phyloP scores from a whole-genome alignment of 2,797 vertebrate genomes.

The Microctenopoma lineatum region DNA sequence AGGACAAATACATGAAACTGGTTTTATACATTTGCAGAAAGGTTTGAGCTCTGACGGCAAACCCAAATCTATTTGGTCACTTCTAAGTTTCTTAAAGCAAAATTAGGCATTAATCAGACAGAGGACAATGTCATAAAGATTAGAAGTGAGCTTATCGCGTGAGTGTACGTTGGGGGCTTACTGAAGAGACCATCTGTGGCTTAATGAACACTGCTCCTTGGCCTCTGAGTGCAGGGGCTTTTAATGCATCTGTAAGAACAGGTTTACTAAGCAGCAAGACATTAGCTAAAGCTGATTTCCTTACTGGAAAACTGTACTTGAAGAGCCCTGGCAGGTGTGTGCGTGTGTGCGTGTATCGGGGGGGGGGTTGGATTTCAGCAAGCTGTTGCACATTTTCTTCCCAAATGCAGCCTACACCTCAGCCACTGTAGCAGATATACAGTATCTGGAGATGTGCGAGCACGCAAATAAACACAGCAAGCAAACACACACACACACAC shows the following conservation, averaged over 20 bases:
- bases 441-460: conserved; percentile 40
- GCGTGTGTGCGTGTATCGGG: conserved; percentile 43
- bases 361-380: conserved; percentile 72
- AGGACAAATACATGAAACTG: neutral
- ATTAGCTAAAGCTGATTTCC: conserved; percentile 87
- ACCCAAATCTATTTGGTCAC: conserved; percentile 2
- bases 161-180: conserved; percentile 76
- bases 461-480: neutral
- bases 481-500: conserved; percentile 6
- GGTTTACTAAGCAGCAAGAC: conserved; percentile 82
- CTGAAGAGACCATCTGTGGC: conserved; percentile 83
- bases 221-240: conserved; percentile 78
- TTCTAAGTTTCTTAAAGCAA: conserved; percentile 46
- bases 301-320: conserved; percentile 82
- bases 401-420: conserved; percentile 76
- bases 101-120: conserved; percentile 55
- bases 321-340: conserved; percentile 76
- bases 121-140: conserved; percentile 74
- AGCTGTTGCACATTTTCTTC: conserved; percentile 82
- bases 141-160: conserved; percentile 74
- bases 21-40: neutral
- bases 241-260: conserved; percentile 83
- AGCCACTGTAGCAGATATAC: conserved; percentile 67
- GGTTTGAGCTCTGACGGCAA: neutral
- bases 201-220: conserved; percentile 81